A percentile compares a stretch with the other conserved stretches of the same genome.
phyloP scores from a whole-genome alignment of 2,888 invertebrate genomes.

The Calliphora vomitoria region DNA sequence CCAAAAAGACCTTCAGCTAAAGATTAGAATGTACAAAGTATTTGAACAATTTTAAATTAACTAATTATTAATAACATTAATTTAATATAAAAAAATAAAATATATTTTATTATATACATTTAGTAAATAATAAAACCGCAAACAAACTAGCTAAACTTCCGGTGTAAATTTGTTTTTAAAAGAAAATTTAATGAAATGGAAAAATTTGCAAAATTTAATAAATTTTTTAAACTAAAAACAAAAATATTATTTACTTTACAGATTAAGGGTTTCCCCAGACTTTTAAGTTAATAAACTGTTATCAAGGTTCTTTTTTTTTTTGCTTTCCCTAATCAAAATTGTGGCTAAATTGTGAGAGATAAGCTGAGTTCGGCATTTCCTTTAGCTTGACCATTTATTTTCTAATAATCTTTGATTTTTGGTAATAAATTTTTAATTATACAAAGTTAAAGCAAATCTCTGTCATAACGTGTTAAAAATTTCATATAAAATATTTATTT shows the following conservation, averaged over 20 bases:
- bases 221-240: background rate
- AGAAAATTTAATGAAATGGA: slow-evolving; percentile 13
- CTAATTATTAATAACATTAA: background rate
- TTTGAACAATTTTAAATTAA: slow-evolving; percentile 28
- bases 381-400: background rate
- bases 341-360: slow-evolving; percentile 21
- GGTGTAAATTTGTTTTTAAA: background rate
- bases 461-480: slow-evolving; percentile 40
- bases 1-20: slow-evolving; percentile 33
- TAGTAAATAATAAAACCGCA: slow-evolving; percentile 7
- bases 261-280: slow-evolving; percentile 18
- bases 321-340: slow-evolving; percentile 17
- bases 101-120: slow-evolving; percentile 18
- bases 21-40: slow-evolving; percentile 30
- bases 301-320: slow-evolving; percentile 15
- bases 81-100: slow-evolving; percentile 33
- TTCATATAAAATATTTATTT: slow-evolving; percentile 3
- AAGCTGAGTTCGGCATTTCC: background rate
- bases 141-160: slow-evolving; percentile 38
- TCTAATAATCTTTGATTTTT: slow-evolving; percentile 31
- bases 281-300: slow-evolving; percentile 6
- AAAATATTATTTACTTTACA: background rate
- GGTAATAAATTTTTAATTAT: slow-evolving; percentile 19
- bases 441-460: slow-evolving; percentile 30
- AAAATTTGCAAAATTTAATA: background rate